Base-by-base conservation (phyloP, 2,888 invertebrate genomes). In the Cephalotes varians region DNA sequence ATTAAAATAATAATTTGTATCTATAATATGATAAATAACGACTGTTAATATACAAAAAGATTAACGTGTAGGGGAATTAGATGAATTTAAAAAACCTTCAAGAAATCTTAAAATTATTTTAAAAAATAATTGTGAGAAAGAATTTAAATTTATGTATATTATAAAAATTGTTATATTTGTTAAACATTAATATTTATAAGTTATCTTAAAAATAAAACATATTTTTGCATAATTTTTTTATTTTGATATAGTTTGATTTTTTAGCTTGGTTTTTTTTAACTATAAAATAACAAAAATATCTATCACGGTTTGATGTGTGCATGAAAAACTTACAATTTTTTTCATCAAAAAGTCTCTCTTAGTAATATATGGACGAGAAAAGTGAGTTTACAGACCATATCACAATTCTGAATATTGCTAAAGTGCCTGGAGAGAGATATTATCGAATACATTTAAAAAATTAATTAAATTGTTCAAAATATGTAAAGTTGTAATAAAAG, bases 1-100 rank as follows among this genome's bases (percentile, higher is more conserved):
- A n/a, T n/a, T n/a, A n/a, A n/a, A 67, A 21, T 51, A 47, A n/a
- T 49, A 67, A 49, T 67, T 31, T 54, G 10, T 51, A n/a, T 10
- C n/a, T n/a, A 67, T 12, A n/a, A 58, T n/a, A 31, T 18, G 4
- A 69, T 31, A 69, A 69, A 49, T 31, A 12, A 64, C 3, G 1
- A 62, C 10, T 60, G 10, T 40, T 44, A 64, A 65, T 12, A 71
- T 9, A 12, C 18, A n/a, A 18, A 51, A 51, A 25, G 15, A 51
- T 34, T 67, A 4, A n/a, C 1, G 6, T 10, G 15, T 40, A 40
- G 40, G 7, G 15, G 12, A 0, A 34, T 0, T 65, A 10, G 21
- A 18, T 2, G 9, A 47, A 31, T 47, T 34, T n/a, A 18, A 7
- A 44, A 28, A 72, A 28, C 1, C 21, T 62, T 37, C 21, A 37